phyloP scores from a whole-genome alignment of 2,797 vertebrate species.

The Amazonetta brasiliensis region DNA sequence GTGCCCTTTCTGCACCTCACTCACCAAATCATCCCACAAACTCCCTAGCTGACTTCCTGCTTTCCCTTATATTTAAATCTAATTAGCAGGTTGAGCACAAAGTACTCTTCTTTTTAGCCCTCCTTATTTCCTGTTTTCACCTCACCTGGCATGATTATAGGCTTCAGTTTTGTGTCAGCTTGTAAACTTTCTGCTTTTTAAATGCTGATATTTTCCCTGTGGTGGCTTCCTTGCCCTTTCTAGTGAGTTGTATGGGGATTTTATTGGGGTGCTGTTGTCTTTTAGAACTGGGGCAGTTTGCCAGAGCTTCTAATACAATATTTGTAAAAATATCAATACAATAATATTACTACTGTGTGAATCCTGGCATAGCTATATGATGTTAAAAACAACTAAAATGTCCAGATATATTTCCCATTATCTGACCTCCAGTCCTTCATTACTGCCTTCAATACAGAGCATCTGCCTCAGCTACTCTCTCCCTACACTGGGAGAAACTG shows the following conservation, averaged over 20 bases:
- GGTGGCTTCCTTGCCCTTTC: not conserved
- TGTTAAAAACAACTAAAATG: not conserved
- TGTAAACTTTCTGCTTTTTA: not conserved
- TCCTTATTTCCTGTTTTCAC: not conserved
- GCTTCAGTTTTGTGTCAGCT: not conserved
- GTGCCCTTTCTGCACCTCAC: not conserved
- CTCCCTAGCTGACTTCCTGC: not conserved
- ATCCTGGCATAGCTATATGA: not conserved
- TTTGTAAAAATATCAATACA: not conserved
- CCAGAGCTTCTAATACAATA: not conserved
- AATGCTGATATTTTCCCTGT: not conserved
- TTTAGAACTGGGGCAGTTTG: not conserved
- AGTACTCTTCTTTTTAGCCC: not conserved
- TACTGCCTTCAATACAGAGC: not conserved
- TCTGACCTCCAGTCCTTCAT: not conserved
- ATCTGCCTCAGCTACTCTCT: constrained; percentile 24
- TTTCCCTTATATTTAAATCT: not conserved
- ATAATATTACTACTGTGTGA: not conserved
- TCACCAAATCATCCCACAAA: not conserved
- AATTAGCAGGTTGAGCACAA: not conserved
- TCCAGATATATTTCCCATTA: not conserved
- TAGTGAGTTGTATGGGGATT: not conserved
- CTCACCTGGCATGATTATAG: not conserved
- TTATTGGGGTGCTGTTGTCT: not conserved
- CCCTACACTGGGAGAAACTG: not conserved